phyloP scores from a whole-genome alignment of 2,888 invertebrate species.

The Orthonevra nobilis region DNA sequence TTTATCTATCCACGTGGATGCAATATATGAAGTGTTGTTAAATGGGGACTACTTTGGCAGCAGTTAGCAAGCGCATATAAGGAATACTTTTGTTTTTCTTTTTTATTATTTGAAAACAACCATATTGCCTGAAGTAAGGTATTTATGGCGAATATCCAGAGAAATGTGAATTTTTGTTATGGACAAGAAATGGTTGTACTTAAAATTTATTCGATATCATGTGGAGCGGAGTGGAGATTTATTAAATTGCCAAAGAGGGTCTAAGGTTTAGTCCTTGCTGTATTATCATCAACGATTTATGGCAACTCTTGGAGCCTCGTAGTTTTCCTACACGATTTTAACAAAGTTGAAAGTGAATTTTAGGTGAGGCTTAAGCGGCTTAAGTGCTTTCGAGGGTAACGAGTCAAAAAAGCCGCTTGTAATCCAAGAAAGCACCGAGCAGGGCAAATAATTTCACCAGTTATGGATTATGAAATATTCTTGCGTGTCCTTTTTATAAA shows the following conservation, averaged over 20 bases:
- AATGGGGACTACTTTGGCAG: background rate
- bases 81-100: too few relatives aligned
- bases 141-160: too few relatives aligned
- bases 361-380: background rate
- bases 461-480: too few relatives aligned
- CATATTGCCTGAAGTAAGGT: too few relatives aligned
- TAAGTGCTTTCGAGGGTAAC: background rate
- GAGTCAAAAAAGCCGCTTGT: too few relatives aligned
- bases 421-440: too few relatives aligned
- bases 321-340: background rate
- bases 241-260: conserved; percentile 3
- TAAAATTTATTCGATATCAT: conserved; percentile 21
- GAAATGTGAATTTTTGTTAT: conserved; percentile 1
- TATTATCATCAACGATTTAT: conserved; percentile 10
- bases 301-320: background rate
- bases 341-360: background rate
- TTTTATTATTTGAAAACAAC: too few relatives aligned
- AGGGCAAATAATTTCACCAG: too few relatives aligned
- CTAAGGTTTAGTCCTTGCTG: background rate
- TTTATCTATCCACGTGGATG: conserved; percentile 5
- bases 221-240: conserved; percentile 1
- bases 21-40: conserved; percentile 16
- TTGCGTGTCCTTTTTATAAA: too few relatives aligned
- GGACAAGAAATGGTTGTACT: background rate
- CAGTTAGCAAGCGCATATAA: background rate